These are phyloP conservation scores for Littorina saxatilis DNA, from an alignment of 1,140 invertebrate species.

Conservation along the genomic window DNA sequence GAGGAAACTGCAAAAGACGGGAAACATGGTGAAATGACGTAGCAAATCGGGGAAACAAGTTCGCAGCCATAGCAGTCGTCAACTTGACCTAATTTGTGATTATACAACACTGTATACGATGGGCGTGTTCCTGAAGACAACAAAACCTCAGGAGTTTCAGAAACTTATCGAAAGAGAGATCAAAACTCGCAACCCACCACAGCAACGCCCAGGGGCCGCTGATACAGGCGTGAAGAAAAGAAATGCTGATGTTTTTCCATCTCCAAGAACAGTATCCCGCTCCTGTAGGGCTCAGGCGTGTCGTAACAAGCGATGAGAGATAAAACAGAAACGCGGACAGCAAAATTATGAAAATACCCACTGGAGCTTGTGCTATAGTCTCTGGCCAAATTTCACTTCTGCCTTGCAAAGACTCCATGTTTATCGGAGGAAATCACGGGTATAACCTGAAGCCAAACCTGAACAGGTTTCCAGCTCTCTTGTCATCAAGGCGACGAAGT, in stretches of 20 bases:
- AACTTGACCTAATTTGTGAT: too few relatives aligned
- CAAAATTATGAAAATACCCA: conserved; percentile 42
- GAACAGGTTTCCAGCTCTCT: too few relatives aligned
- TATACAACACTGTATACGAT: background rate
- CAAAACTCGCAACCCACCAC: conserved; percentile 70
- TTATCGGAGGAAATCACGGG: too few relatives aligned
- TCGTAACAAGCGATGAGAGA: conserved; percentile 29
- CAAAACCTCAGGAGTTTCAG: background rate
- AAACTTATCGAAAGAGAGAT: background rate
- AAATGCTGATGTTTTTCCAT: conserved; percentile 76
- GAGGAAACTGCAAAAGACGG: conserved; percentile 57
- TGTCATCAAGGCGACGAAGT: too few relatives aligned
- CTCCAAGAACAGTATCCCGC: conserved; percentile 70
- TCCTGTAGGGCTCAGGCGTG: conserved; percentile 30
- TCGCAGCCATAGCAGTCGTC: too few relatives aligned
- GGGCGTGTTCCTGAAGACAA: background rate
- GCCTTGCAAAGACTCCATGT: too few relatives aligned
- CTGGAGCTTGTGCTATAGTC: conserved; percentile 33
- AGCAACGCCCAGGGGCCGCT: conserved; percentile 71
- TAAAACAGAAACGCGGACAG: conserved; percentile 53
- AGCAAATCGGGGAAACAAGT: too few relatives aligned
- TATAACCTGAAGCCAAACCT: too few relatives aligned
- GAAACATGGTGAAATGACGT: background rate
- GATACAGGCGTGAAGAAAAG: conserved; percentile 76
- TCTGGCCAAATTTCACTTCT: conserved; percentile 54